Evolutionary conservation across 2,888 invertebrate genomes (phyloP).

Genomic region (Platycnemis pennipes): DNA sequence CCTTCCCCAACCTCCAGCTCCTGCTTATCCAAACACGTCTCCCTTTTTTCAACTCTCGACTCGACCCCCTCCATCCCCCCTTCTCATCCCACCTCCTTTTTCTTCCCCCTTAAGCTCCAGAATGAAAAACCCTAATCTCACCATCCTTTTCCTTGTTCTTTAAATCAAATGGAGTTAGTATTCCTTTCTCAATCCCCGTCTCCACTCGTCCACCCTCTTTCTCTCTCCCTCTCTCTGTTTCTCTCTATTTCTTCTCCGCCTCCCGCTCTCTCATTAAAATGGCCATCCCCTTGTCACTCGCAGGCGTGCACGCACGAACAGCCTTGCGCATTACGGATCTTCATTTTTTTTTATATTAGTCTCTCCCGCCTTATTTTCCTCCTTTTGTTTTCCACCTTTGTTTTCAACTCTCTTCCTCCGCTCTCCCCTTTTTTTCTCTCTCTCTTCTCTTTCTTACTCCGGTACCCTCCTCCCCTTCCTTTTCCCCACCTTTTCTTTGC

Average conservation of each 20-base stretch:
- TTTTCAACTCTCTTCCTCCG: not conserved
- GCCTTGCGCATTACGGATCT: not conserved
- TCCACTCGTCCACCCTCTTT: not conserved
- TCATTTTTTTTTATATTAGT: slow-evolving; percentile 29
- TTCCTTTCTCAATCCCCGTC: not conserved
- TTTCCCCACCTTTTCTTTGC: slow-evolving; percentile 6
- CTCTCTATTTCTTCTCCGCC: not conserved
- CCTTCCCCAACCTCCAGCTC: not conserved
- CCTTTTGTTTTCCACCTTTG: not conserved
- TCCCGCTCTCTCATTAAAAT: slow-evolving; percentile 23
- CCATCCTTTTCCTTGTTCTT: not conserved
- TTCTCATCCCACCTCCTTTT: not conserved
- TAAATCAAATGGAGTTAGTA: slow-evolving; percentile 1
- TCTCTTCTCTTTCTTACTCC: not conserved
- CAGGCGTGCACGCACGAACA: not conserved
- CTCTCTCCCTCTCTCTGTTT: not conserved
- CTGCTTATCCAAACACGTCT: slow-evolving; percentile 18
- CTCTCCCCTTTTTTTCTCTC: not conserved
- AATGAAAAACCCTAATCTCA: slow-evolving; percentile 37
- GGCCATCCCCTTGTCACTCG: slow-evolving; percentile 15
- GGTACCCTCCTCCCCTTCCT: not conserved
- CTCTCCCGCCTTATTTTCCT: slow-evolving; percentile 1
- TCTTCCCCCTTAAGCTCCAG: not conserved
- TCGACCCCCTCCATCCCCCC: not conserved
- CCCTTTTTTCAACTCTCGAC: not conserved